Evolutionary conservation across 2,797 vertebrate species (phyloP), one percentile per base, ranked within the genome.

Genomic region (Peromyscus eremicus): DNA sequence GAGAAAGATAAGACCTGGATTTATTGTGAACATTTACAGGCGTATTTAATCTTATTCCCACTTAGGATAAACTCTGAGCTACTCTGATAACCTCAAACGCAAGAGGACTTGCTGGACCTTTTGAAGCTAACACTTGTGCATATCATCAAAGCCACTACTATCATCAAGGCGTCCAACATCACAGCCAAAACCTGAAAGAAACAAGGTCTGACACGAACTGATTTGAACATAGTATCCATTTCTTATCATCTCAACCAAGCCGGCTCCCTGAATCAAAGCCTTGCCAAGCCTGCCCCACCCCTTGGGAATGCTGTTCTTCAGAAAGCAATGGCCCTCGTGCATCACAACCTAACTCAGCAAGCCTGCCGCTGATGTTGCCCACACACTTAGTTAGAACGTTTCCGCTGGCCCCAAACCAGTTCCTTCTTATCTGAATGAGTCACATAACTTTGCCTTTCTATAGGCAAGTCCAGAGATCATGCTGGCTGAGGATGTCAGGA

Each of bases 381-480:
- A 68, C 0, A 13, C 12, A 40, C 66, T 0, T 23, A 6, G 8
- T 62, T 17, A n/a, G 91, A 80, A 62, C 0, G 0, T 49, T 4
- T 49, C 73, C 7, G 5, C 46, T 25, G 52, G n/a, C 8, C 73
- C 46, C 16, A 34, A 23, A 37, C 4, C 19, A 11, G 60, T 13
- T 14, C n/a, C 1, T 37, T 49, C 55, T 70, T 27, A 13, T 46
- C 17, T 5, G 2, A n/a, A 37, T 37, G 34, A 83, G 37, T 92
- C 68, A 10, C 1, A 6, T 8, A 14, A 5, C 64, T 23, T 9
- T 40, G n/a, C 79, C 73, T 85, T 79, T 23, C 37, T 66, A 66
- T 23, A 52, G 80, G 84, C 68, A 62, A 64, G 29, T n/a, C 3
- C n/a, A 32, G 76, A 57, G 87, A 46, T 4, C 2, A 8, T 2